Evolutionary conservation across 2,888 invertebrate species (phyloP), one percentile per base, ranked within the genome.

Genomic region (Desoria tigrina): DNA sequence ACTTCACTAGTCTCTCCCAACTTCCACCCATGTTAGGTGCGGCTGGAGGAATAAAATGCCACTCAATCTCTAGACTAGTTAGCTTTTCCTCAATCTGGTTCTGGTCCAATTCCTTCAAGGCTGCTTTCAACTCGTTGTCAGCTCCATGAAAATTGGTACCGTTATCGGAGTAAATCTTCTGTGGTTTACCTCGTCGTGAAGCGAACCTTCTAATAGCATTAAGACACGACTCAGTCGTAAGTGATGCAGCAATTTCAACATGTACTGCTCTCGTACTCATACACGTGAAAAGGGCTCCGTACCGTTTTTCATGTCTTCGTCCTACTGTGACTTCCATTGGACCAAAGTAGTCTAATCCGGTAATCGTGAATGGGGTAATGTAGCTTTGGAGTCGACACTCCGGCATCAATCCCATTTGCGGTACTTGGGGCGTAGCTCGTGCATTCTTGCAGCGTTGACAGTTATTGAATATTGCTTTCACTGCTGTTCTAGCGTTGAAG

Each of bases 401-500:
- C 14, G 50, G 50, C 2, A 50, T 2, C 2, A 18, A 2, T 4
- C 50, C 50, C 50, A 21, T 50, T 7, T 50, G 2, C 7, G 50
- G 50, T 2, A 24, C 2, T 2, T 18, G 16, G 1, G 50, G 50
- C 1, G 2, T 2, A 50, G 50, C 14, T 50, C 14, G 2, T 14
- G 3, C 3, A 9, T n/a, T 50, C 18, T 9, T 50, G 50, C 50
- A 50, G 21, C 2, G 21, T n/a, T 9, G 6, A n/a, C 49, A 49
- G 42, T 39, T 16, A 39, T 39, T 50, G 23, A 21, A 50, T 4
- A 7, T 2, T n/a, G 14, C 24, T 2, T 24, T 2, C 1, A 50
- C 50, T 16, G 50, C 50, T 2, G 21, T 21, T 50, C 50, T 11
- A 16, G 50, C 9, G 16, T 59, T 59, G 11, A 63, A 26, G 9